A percentile compares a stretch with the other conserved stretches of the same genome.
Conservation (phyloP, 2,797 vertebrate genomes). For the Macrochelys suwanniensis region DNA sequence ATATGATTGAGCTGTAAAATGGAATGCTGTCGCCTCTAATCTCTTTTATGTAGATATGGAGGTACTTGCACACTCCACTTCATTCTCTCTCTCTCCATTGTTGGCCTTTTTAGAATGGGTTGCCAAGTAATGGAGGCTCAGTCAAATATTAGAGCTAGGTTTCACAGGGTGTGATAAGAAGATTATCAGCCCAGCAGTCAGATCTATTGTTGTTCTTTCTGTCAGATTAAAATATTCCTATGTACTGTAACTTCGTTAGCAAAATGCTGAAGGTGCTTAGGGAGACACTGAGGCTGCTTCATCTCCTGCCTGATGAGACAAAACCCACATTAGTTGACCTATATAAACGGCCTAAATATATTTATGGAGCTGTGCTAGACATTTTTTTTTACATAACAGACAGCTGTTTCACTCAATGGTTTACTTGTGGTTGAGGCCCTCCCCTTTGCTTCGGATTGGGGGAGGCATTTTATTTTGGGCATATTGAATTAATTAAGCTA, state of each 20-base stretch:
- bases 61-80: constrained; percentile 88
- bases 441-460: constrained; percentile 10
- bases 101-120: constrained; percentile 81
- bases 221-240: constrained; percentile 87
- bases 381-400: not conserved
- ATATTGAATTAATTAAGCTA: constrained; percentile 44
- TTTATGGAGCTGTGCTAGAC: constrained; percentile 30
- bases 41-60: constrained; percentile 95
- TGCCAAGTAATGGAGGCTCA: constrained; percentile 81
- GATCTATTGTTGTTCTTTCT: constrained; percentile 83
- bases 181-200: constrained; percentile 83
- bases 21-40: constrained; percentile 93
- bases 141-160: constrained; percentile 85
- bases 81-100: constrained; percentile 84
- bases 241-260: constrained; percentile 82
- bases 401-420: not conserved
- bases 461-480: constrained; percentile 21
- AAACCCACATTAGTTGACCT: constrained; percentile 74
- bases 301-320: constrained; percentile 72
- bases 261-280: constrained; percentile 77
- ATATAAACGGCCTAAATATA: constrained; percentile 66
- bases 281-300: constrained; percentile 56
- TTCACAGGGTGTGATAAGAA: constrained; percentile 86
- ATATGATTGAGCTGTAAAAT: constrained; percentile 95
- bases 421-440: constrained; percentile 2